phyloP scores from a whole-genome alignment of 2,797 vertebrate species.

The Lacerta viridis region DNA sequence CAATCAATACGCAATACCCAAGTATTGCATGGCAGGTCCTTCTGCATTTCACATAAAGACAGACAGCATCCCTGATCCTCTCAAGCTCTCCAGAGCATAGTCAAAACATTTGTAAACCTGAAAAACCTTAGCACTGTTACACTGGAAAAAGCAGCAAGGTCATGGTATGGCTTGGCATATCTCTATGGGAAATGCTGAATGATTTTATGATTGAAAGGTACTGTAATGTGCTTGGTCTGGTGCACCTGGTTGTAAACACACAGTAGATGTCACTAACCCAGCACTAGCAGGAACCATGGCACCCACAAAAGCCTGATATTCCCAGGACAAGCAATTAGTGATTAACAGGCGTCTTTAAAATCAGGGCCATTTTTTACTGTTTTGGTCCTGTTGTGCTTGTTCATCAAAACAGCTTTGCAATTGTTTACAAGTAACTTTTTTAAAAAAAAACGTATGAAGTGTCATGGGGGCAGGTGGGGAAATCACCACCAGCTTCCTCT shows the following conservation, averaged over 20 bases:
- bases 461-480: constrained; percentile 1
- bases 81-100: neutral
- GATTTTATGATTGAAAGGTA: neutral
- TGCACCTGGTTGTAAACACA: neutral
- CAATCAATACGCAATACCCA: neutral
- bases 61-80: neutral
- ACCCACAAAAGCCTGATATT: too few species aligned
- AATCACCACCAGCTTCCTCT: neutral
- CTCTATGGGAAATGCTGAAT: neutral
- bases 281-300: too few species aligned
- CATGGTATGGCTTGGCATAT: too few species aligned
- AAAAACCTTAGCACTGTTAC: neutral
- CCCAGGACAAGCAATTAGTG: too few species aligned
- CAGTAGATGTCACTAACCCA: too few species aligned
- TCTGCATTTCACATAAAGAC: neutral
- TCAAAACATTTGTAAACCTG: neutral
- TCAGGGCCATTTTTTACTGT: too few species aligned
- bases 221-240: neutral
- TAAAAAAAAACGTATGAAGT: neutral
- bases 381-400: neutral
- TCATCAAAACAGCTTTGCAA: neutral
- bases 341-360: too few species aligned
- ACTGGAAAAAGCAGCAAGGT: neutral
- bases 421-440: neutral
- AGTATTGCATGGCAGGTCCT: neutral